These are phyloP conservation scores for Pararge aegeria DNA, from an alignment of 1,140 invertebrate genomes.

Conservation along the genomic window DNA sequence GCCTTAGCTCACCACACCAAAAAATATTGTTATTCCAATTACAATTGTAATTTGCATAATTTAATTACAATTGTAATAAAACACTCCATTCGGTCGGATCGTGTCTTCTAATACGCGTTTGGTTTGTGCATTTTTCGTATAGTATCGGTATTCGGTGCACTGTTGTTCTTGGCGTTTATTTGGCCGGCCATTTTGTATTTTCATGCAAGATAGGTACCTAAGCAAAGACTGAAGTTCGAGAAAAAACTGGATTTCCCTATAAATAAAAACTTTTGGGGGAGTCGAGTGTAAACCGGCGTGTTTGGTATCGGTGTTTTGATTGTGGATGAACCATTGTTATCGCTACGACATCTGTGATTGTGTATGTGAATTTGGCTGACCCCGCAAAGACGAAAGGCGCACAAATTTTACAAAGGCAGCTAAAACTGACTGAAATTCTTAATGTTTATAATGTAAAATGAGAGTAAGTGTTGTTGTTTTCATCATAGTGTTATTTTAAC, in stretches of 20 bases:
- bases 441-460: constrained; percentile 31
- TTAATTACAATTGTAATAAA: constrained; percentile 43
- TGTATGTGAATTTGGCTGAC: constrained; percentile 18
- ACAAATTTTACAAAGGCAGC: not conserved
- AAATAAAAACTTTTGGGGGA: constrained; percentile 29
- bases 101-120: constrained; percentile 11
- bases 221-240: constrained; percentile 46
- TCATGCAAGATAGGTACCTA: constrained; percentile 33
- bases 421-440: constrained; percentile 8
- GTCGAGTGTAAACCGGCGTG: constrained; percentile 25
- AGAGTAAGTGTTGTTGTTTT: constrained; percentile 34
- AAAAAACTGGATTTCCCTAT: constrained; percentile 48
- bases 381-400: constrained; percentile 7
- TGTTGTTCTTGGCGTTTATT: constrained; percentile 46
- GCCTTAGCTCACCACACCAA: constrained; percentile 23
- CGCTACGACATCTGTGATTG: constrained; percentile 20
- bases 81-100: constrained; percentile 18
- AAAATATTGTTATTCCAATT: constrained; percentile 45
- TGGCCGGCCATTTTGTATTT: constrained; percentile 71
- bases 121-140: constrained; percentile 15
- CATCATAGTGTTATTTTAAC: not conserved
- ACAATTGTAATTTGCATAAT: constrained; percentile 50
- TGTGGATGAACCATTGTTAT: constrained; percentile 9
- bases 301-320: constrained; percentile 22
- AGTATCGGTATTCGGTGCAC: constrained; percentile 6